Evolutionary conservation across 37 sponge, comb jelly and placozoan genomes (phyloP).

Genomic region (Ephydatia muelleri): DNA sequence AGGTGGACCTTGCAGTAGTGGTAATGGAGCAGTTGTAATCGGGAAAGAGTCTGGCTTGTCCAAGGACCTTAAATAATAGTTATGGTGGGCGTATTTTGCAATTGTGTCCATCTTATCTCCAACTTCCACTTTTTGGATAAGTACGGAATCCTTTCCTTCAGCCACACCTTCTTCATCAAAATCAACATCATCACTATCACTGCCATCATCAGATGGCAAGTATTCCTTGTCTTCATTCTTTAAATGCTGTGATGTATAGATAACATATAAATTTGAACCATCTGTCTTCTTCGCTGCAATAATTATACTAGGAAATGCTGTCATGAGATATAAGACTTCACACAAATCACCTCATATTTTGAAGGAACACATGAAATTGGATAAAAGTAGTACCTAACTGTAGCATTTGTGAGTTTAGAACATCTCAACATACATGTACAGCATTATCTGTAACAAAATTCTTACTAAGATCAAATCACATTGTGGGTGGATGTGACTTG

Average conservation of each 20-base stretch:
- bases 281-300: background rate
- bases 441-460: too few species aligned
- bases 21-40: background rate
- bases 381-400: too few species aligned
- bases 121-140: background rate
- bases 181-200: conserved; percentile 34
- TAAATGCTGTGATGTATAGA: background rate
- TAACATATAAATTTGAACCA: background rate
- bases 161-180: conserved; percentile 52
- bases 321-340: too few species aligned
- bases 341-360: too few species aligned
- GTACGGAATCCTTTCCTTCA: conserved; percentile 23
- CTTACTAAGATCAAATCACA: too few species aligned
- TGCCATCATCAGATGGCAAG: conserved; percentile 2
- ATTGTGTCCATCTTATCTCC: conserved; percentile 72
- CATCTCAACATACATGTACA: too few species aligned
- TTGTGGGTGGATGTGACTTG: too few species aligned
- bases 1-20: background rate
- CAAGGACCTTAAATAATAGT: conserved; percentile 66
- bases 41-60: conserved; percentile 13
- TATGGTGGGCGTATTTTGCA: conserved; percentile 37
- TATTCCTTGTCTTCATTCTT: conserved; percentile 22
- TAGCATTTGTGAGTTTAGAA: too few species aligned
- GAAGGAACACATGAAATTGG: too few species aligned
- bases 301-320: background rate